Conservation (phyloP, 2,888 invertebrate genomes). For the Lissocephala sabroskyi region DNA sequence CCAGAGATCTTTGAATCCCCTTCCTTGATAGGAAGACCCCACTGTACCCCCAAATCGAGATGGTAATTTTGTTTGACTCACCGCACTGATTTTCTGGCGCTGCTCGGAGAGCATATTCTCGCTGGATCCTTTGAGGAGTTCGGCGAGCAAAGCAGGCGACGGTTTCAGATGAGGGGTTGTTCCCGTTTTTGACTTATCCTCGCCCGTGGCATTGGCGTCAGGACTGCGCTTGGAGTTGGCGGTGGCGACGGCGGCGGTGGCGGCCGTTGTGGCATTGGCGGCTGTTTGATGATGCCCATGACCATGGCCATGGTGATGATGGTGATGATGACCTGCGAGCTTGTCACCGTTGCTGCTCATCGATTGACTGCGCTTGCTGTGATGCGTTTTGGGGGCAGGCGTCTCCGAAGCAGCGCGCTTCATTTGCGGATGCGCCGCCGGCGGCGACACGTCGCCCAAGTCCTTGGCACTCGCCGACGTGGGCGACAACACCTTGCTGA, state of each 20-base stretch:
- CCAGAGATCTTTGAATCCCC: too few species aligned
- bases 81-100: conserved; percentile 70
- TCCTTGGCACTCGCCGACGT: conserved; percentile 38
- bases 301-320: conserved; percentile 28
- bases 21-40: not conserved
- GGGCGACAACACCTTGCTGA: conserved; percentile 30
- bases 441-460: conserved; percentile 29
- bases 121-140: conserved; percentile 84
- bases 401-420: conserved; percentile 69
- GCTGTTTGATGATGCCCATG: conserved; percentile 49
- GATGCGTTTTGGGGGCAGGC: conserved; percentile 53
- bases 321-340: conserved; percentile 18
- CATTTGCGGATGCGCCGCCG: conserved; percentile 38
- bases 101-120: conserved; percentile 80
- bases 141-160: conserved; percentile 81
- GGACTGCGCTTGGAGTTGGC: conserved; percentile 53
- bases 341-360: conserved; percentile 62
- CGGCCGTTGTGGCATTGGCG: too few species aligned
- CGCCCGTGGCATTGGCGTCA: conserved; percentile 44
- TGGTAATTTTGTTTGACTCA: conserved; percentile 42
- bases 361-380: conserved; percentile 69
- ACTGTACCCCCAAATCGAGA: not conserved
- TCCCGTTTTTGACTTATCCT: conserved; percentile 30
- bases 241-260: too few species aligned
- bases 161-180: conserved; percentile 60